Base-by-base conservation (phyloP, 1,140 invertebrate species). In the Drosophila ogumai region DNA sequence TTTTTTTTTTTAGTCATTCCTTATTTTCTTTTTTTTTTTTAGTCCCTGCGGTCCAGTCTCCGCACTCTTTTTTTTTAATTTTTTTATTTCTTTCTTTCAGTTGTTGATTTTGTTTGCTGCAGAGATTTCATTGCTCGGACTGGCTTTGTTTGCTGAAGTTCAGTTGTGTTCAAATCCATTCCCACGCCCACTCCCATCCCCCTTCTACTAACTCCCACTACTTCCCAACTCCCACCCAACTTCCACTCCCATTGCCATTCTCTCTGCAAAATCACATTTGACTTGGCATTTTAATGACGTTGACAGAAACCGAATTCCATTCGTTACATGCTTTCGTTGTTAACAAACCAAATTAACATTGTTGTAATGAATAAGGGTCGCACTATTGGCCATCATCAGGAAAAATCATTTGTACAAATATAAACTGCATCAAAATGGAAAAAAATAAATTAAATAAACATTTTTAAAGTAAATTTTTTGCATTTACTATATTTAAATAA, bases 281-380 rank as follows among this genome's bases (percentile, higher is more conserved):
- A 79, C 55, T 87, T 87, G 82, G 76, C 75, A 75, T 87, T 87
- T 79, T 86, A 86, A 86, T 86, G 82, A 79, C 75, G 59, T 72
- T 78, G 69, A 68, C 82, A 75, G 28, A 15, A 68, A 71, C 63
- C 67, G 79, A 76, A 76, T 87, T 69, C 47, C 32, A 44, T 66
- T 46, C 63, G 73, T 54, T 52, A n/a, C 49, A 52, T 22, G 17
- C 17, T 2, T 9, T 22, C 55, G 46, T 28, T 58, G 63, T 46
- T 59, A 34, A 60, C 78, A 71, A 71, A 65, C 56, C 38, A 34
- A 61, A 67, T 50, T 65, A 65, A 64, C 25, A 65, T 10, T 34
- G 8, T 34, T 67, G 36, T 64, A 13, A 28, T 7, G 13, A 22
- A 9, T 22, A 38, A 47, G 32, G 43, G 22, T 61, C 8, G 0